Evolutionary conservation across 2,797 vertebrate genomes (phyloP), one percentile per base, ranked within the genome.

Genomic region (Sorex maritimensis): DNA sequence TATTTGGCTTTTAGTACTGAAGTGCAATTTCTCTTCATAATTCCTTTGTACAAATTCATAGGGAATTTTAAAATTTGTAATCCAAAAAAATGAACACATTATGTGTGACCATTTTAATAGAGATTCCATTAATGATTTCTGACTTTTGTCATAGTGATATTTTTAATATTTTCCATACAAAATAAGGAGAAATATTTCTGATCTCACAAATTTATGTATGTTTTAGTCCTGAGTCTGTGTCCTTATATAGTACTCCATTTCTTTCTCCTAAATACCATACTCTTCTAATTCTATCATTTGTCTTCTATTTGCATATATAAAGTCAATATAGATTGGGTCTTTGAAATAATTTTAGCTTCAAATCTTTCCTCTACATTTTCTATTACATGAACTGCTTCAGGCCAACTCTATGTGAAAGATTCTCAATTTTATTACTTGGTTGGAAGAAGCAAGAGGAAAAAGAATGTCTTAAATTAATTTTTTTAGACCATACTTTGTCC

Each of bases 381-480:
- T 79, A 73, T 88, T 95, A 91, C 89, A 86, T 90, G 67, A 65
- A 49, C 38, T 74, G 85, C 89, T 93, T 94, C 81, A 96, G 90
- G 90, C 87, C 93, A 88, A 72, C 90, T 96, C 52, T 85, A 12
- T 30, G 23, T 58, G 88, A 94, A 96, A 96, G 79, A 86, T 12
- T 83, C 81, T 90, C 96, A 95, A 52, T 92, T 77, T 95, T 92
- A 94, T 81, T 97, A 87, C 77, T 95, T 95, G 94, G 81, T 73
- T 96, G 85, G 92, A 95, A 94, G 82, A 95, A 91, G 46, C 61
- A 63, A 93, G 15, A 55, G 91, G 79, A 34, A 92, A 96, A 96
- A 87, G 79, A 94, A 94, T 94, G 82, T 92, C 94, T 95, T 95
- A 73, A 87, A 96, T 96, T 96, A 96, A 84, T 92, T 92, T 89